Evolutionary conservation across 2,113 vertebrate species (phyloP).

Genomic region (Heterotis niloticus): DNA sequence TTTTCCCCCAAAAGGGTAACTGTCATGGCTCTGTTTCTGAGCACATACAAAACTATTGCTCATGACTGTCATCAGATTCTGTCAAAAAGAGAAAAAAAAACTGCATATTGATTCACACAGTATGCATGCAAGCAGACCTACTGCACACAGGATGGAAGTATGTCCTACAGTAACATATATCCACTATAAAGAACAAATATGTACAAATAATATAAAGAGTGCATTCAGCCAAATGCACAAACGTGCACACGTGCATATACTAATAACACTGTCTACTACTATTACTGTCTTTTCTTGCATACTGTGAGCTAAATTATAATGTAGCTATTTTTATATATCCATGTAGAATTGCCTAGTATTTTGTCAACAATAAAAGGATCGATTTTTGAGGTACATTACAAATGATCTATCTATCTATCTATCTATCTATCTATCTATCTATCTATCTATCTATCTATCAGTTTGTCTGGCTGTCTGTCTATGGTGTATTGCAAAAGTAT

Average conservation of each 20-base stretch:
- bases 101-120: background rate
- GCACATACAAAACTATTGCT: background rate
- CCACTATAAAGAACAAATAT: background rate
- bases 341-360: no score
- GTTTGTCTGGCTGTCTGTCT: no score
- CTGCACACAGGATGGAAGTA: background rate
- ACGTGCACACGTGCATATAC: constrained; percentile 17
- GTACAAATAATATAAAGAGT: background rate
- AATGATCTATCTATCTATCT: no score
- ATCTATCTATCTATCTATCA: no score
- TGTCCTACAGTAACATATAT: background rate
- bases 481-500: no score
- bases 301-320: no score
- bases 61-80: background rate
- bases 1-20: background rate
- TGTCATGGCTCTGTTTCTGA: background rate
- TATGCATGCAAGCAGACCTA: background rate
- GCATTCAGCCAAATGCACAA: background rate
- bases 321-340: no score
- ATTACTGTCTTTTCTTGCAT: no score
- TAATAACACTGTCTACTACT: no score
- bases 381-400: no score
- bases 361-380: no score
- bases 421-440: no score
- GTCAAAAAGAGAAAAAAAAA: background rate